Evolutionary conservation across 2,888 invertebrate genomes (phyloP), one percentile per base, ranked within the genome.

Genomic region (Corbicula japonica): DNA sequence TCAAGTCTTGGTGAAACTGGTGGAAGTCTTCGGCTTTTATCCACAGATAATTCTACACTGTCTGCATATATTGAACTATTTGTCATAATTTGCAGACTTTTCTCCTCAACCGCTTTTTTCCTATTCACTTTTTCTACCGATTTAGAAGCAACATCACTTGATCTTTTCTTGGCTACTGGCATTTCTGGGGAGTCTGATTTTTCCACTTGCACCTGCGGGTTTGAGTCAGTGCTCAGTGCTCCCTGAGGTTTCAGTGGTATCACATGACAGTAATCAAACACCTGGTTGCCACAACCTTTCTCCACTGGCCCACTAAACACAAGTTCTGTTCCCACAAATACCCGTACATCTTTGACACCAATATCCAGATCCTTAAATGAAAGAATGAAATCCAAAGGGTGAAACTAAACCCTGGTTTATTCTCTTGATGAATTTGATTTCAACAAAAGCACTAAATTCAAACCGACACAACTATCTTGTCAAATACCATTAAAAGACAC

Each of bases 281-380:
- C 91, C 60, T 93, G 92, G 56, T 93, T 93, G 3, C 93, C 93
- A 86, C 92, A 93, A n/a, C 92, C 93, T 83, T 93, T 93, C 61
- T 93, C 92, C 23, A 93, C 70, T 28, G 90, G 87, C 8, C 92
- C 93, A 74, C 85, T 87, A 81, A 88, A 93, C 48, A 92, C 82
- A 12, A 91, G 72, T 21, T 88, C 84, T 21, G 88, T 89, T 38
- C 88, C 90, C 34, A 92, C 78, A 72, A 83, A 87, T 30, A 93
- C 83, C 34, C 86, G 74, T 26, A 92, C 80, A 62, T 90, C 86
- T 58, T 88, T 89, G 10, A 89, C 91, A 30, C 93, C 93, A 38
- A 91, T 86, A 68, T 89, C 89, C 66, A 93, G 83, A 32, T 92
- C 92, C 92, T 93, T 85, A 26, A 83, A 79, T 12, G 65, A 34